These are phyloP conservation scores for Melipona beecheii DNA, from an alignment of 2,888 invertebrate species.

Conservation along the genomic window DNA sequence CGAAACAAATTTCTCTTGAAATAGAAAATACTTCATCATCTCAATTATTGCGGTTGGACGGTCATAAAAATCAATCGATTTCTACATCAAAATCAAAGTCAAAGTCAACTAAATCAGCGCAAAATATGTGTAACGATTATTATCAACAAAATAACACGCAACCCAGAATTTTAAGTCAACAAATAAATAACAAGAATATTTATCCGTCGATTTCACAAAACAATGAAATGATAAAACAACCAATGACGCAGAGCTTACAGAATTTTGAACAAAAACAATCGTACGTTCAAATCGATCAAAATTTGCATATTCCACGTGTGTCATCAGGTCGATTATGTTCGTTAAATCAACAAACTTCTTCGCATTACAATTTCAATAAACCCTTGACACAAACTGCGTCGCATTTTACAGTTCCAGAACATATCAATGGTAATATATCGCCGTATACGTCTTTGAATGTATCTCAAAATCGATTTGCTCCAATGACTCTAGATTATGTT, in stretches of 20 bases:
- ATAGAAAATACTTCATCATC: conserved; percentile 11
- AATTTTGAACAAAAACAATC: conserved; percentile 23
- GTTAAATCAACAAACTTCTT: background rate
- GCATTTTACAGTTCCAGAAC: background rate
- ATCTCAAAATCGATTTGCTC: background rate
- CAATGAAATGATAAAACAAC: background rate
- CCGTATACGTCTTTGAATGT: conserved; percentile 4
- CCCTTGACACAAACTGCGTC: conserved; percentile 17
- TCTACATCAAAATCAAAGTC: background rate
- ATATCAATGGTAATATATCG: background rate
- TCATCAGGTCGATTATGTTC: background rate
- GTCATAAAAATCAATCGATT: conserved; percentile 10
- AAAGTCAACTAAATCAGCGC: conserved; percentile 11
- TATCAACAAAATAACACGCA: conserved; percentile 4
- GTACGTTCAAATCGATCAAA: conserved; percentile 6
- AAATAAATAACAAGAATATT: background rate
- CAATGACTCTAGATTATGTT: conserved; percentile 1
- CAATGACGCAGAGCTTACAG: background rate
- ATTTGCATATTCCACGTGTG: background rate
- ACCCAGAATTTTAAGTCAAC: conserved; percentile 26
- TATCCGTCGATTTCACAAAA: conserved; percentile 6
- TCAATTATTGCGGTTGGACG: conserved; percentile 2
- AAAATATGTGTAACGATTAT: background rate
- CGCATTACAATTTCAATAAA: conserved; percentile 2
- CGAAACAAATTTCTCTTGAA: conserved; percentile 20